These are phyloP conservation scores for Rallus limicola DNA, from an alignment of 2,113 vertebrate genomes.

Conservation along the genomic window DNA sequence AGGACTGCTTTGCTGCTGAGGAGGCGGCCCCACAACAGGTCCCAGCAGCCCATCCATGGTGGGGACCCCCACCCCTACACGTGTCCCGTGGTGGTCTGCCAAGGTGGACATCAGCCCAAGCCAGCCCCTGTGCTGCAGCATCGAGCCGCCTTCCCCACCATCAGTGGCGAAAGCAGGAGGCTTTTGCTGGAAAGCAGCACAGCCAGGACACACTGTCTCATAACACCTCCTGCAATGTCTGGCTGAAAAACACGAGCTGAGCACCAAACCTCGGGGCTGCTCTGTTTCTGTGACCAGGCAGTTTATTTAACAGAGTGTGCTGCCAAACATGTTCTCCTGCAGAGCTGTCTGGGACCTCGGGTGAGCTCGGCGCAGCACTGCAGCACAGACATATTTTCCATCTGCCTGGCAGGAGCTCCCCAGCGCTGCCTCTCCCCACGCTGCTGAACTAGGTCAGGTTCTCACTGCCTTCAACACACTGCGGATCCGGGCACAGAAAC, in stretches of 20 bases:
- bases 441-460: neutral
- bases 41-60: rapidly evolving
- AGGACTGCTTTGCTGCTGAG: neutral
- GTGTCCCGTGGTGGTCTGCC: rapidly evolving
- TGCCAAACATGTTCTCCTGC: constrained; percentile 17
- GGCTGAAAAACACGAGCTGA: neutral
- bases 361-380: neutral
- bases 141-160: rapidly evolving
- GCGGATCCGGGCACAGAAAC: neutral
- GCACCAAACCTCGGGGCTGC: neutral
- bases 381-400: constrained; percentile 16
- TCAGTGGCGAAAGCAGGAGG: neutral
- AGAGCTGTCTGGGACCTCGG: neutral
- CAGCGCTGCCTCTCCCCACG: neutral
- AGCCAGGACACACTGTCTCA: neutral
- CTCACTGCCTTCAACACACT: neutral
- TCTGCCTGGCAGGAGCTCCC: constrained; percentile 7
- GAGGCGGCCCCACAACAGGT: too few relatives aligned
- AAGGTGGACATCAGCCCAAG: rapidly evolving
- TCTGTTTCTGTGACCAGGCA: neutral
- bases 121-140: neutral
- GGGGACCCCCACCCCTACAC: rapidly evolving
- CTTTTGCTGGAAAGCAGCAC: neutral
- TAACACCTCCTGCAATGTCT: neutral
- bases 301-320: neutral